Conservation (phyloP, 2,888 invertebrate species). For the Lottia gigantea region DNA sequence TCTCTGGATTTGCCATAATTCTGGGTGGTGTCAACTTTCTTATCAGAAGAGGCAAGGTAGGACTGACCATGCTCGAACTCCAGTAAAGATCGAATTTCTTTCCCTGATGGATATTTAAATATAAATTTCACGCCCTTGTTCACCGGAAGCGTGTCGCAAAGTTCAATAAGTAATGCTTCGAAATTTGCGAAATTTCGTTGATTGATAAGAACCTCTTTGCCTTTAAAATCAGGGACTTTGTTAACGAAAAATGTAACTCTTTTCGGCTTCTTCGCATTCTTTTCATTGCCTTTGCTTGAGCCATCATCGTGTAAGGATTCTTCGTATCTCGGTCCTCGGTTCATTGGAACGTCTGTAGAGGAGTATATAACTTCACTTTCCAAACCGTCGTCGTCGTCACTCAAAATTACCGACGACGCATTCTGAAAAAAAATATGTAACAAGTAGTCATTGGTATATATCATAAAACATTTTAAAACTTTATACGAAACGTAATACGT, state of each 20-base stretch:
- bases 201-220: constrained; percentile 87
- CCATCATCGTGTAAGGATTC: not conserved
- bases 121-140: constrained; percentile 90
- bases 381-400: constrained; percentile 12
- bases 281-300: not conserved
- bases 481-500: too few species aligned
- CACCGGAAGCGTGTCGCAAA: constrained; percentile 87
- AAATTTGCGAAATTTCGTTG: constrained; percentile 87
- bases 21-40: constrained; percentile 61
- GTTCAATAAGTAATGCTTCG: constrained; percentile 85
- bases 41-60: constrained; percentile 92
- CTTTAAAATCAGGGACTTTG: constrained; percentile 92
- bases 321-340: not conserved
- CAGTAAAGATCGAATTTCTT: constrained; percentile 76
- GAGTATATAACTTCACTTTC: constrained; percentile 10
- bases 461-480: too few species aligned
- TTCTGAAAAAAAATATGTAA: constrained; percentile 2
- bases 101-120: constrained; percentile 88
- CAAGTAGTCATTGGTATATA: not conserved
- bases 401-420: constrained; percentile 1
- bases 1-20: constrained; percentile 55
- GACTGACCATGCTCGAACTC: constrained; percentile 78
- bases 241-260: constrained; percentile 91
- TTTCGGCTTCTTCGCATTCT: constrained; percentile 27
- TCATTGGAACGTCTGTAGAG: not conserved